Evolutionary conservation across 2,113 vertebrate genomes (phyloP).

Genomic region (Heterotilapia buettikoferi): DNA sequence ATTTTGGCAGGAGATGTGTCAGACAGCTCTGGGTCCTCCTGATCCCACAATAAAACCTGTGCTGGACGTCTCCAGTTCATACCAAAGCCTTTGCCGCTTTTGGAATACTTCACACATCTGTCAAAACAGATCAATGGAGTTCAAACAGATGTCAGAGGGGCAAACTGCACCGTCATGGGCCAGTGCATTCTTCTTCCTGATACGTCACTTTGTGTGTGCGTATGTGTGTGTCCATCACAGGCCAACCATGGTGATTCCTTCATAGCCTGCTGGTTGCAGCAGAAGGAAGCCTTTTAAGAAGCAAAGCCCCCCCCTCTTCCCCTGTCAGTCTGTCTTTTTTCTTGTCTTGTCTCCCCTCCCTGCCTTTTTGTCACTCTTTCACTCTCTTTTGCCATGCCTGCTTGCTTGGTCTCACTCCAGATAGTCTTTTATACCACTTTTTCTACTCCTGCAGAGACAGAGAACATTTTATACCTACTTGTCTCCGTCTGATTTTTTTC

Average conservation of each 20-base stretch:
- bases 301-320: background rate
- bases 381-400: background rate
- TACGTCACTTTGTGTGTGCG: background rate
- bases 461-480: background rate
- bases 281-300: slow-evolving; percentile 2
- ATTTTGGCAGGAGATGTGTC: slow-evolving; percentile 55
- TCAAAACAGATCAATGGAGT: slow-evolving; percentile 69
- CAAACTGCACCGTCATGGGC: slow-evolving; percentile 38
- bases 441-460: background rate
- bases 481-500: background rate
- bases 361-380: background rate
- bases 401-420: background rate
- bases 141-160: slow-evolving; percentile 62
- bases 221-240: background rate
- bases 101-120: slow-evolving; percentile 71
- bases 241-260: slow-evolving; percentile 23
- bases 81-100: slow-evolving; percentile 28
- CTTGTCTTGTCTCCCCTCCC: background rate
- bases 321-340: background rate
- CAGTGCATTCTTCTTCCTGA: slow-evolving; percentile 49
- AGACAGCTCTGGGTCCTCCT: background rate
- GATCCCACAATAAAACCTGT: background rate
- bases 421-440: background rate
- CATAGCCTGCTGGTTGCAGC: slow-evolving; percentile 10
- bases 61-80: slow-evolving; percentile 27